A percentile compares a stretch with the other conserved stretches of the same genome.
Evolutionary conservation across 2,113 vertebrate genomes (phyloP).

Genomic region (Anoplopoma fimbria): DNA sequence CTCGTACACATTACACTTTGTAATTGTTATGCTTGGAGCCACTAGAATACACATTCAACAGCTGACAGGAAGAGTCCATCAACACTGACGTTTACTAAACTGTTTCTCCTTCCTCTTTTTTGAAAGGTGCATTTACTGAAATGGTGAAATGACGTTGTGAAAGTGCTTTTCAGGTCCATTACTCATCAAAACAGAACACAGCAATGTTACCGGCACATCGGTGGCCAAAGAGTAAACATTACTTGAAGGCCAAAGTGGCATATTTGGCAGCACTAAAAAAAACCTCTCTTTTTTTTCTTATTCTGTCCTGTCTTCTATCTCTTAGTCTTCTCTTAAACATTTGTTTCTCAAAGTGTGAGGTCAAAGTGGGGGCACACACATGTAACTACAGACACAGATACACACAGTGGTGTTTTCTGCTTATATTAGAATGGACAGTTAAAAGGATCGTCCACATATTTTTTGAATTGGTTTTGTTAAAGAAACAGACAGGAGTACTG

Average conservation of each 20-base stretch:
- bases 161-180: constrained; percentile 18
- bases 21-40: too few species aligned
- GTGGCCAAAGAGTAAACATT: background rate
- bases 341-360: background rate
- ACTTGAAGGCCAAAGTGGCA: constrained; percentile 7
- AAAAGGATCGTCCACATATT: background rate
- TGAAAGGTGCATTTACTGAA: background rate
- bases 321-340: background rate
- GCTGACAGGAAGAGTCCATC: too few species aligned
- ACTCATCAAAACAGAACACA: constrained; percentile 10
- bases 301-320: background rate
- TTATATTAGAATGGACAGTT: background rate
- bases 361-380: background rate
- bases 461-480: background rate
- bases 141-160: background rate
- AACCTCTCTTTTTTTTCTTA: background rate
- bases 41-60: too few species aligned
- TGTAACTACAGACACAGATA: background rate
- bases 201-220: background rate
- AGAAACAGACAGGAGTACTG: background rate
- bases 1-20: too few species aligned
- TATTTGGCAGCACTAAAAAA: constrained; percentile 10
- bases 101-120: background rate
- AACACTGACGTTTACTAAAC: too few species aligned
- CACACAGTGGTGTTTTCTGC: constrained; percentile 1